Base-by-base conservation (phyloP, 2,113 vertebrate species). In the Nesospiza acunhae region DNA sequence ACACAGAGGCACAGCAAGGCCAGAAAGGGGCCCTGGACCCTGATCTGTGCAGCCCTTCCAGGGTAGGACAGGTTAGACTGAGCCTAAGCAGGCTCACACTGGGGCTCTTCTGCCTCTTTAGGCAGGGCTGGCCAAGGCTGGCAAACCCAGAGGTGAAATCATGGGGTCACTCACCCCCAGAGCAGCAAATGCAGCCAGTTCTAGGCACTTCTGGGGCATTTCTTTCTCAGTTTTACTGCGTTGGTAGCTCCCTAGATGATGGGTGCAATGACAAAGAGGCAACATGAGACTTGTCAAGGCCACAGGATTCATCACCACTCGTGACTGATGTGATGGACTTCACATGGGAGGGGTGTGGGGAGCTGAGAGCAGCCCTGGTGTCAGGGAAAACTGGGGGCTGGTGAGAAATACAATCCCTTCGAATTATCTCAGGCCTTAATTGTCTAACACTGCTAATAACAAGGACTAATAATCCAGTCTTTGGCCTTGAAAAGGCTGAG, bases 121-220 rank as follows among this genome's bases (percentile, higher is more conserved):
- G 14, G 18, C 50, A 26, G 52, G 3, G 30, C 69, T 75, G 60
- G 18, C 56, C 44, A 11, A 11, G 18, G 49, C 62, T 60, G 70
- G 44, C 27, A 52, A 76, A 39, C 24, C 24, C 41, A 42, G 63
- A 56, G 28, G 7, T 35, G 55, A 70, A 91, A 84, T 33, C 33
- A 26, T 42, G 62, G 67, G 24, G 58, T 30, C 28, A 52, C 97
- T 97, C 80, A 97, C 97, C 89, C 69, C 6, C 56, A 97, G 74
- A 98, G 66, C 63, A 98, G 85, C 79, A 97, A 73, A 80, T 97
- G 95, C 81, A 98, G 87, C 85, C 97, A 97, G 86, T 96, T 98
- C 97, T 97, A 97, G 68, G 95, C 86, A 87, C 87, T 96, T 96
- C 58, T 97, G 93, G 97, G 97, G 90, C 97, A 97, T 10, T 91